Percentiles rank a stretch among this genome's conserved stretches.
These are phyloP conservation scores for Acipenser ruthenus DNA, from an alignment of 2,797 vertebrate species.

Conservation along the genomic window DNA sequence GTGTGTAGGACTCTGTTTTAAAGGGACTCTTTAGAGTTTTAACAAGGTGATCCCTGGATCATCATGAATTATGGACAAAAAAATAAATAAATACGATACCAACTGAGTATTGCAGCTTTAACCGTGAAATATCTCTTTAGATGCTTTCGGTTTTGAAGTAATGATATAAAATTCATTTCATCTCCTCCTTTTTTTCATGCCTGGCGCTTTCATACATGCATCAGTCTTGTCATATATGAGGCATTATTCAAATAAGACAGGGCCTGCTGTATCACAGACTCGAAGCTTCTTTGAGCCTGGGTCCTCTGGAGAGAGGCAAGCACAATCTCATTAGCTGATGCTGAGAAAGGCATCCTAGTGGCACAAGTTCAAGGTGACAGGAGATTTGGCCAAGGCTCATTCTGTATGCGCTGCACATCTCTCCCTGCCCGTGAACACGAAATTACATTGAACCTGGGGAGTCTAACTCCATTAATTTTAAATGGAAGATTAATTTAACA, in stretches of 20 bases:
- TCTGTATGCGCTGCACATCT: constrained; percentile 78
- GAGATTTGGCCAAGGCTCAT: constrained; percentile 94
- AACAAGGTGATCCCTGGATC: constrained; percentile 29
- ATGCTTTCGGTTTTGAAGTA: constrained; percentile 73
- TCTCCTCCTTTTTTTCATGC: constrained; percentile 58
- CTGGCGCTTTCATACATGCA: constrained; percentile 72
- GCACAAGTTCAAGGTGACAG: constrained; percentile 98
- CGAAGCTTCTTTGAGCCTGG: constrained; percentile 66
- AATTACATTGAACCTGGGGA: constrained; percentile 99
- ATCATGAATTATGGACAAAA: constrained; percentile 52
- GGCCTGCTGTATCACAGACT: constrained; percentile 61
- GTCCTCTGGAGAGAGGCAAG: constrained; percentile 75
- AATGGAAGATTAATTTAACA: constrained; percentile 99
- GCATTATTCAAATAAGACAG: constrained; percentile 80
- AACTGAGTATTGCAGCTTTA: constrained; percentile 61
- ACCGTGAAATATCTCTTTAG: constrained; percentile 69
- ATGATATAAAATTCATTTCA: constrained; percentile 87
- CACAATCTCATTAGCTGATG: constrained; percentile 95
- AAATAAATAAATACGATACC: constrained; percentile 38
- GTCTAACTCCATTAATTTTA: constrained; percentile 99
- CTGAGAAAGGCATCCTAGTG: constrained; percentile 91
- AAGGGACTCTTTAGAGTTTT: constrained; percentile 44
- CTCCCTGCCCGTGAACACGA: constrained; percentile 88
- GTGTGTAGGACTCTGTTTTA: constrained; percentile 9
- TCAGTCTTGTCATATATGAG: constrained; percentile 76